phyloP scores from a whole-genome alignment of 2,797 vertebrate species.

The Sebastes minor region DNA sequence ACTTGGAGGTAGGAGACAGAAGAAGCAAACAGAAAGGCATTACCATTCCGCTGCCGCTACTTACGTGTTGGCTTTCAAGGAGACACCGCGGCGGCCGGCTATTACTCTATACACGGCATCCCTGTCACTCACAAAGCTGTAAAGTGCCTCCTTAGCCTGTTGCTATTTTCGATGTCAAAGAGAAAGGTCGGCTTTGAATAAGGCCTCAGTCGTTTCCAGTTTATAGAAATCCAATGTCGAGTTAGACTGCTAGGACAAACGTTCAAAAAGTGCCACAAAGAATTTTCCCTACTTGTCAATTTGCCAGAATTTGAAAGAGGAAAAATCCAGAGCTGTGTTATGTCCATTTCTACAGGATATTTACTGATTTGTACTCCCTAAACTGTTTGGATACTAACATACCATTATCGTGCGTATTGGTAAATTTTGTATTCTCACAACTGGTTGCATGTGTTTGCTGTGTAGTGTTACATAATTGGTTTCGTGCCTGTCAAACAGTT shows the following conservation, averaged over 20 bases:
- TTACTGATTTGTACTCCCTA: neutral
- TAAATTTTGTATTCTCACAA: neutral
- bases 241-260: neutral
- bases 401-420: neutral
- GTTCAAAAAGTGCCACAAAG: neutral
- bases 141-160: slow-evolving; percentile 50
- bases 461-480: neutral
- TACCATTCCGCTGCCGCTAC: slow-evolving; percentile 27
- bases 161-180: slow-evolving; percentile 39
- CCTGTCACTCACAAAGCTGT: slow-evolving; percentile 45
- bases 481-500: slow-evolving; percentile 8
- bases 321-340: neutral
- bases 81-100: slow-evolving; percentile 16
- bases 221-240: slow-evolving; percentile 35
- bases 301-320: neutral
- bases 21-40: slow-evolving; percentile 31
- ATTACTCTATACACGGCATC: slow-evolving; percentile 20
- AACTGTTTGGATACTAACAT: neutral
- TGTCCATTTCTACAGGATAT: neutral
- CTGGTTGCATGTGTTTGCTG: neutral
- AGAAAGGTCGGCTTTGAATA: slow-evolving; percentile 28
- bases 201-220: neutral
- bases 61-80: slow-evolving; percentile 37
- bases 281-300: neutral
- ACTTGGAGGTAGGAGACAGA: slow-evolving; percentile 27